phyloP scores from a whole-genome alignment of 1,140 invertebrate species.

The Ooceraea biroi region DNA sequence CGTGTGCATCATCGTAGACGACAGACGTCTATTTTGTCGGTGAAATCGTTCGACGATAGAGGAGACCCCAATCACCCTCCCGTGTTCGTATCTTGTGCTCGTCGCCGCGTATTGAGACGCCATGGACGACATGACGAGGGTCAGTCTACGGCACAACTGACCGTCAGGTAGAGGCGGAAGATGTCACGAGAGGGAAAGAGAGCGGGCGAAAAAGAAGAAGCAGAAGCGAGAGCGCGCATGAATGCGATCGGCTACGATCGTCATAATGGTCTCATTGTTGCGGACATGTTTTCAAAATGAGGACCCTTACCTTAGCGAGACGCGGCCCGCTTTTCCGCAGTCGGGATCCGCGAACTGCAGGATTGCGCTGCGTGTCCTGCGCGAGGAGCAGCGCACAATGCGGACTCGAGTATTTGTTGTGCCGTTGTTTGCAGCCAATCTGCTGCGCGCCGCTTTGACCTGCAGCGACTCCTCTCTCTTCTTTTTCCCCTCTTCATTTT shows the following conservation, averaged over 20 bases:
- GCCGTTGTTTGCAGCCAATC: constrained; percentile 84
- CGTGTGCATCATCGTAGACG: constrained; percentile 49
- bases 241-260: constrained; percentile 79
- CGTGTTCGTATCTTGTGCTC: constrained; percentile 35
- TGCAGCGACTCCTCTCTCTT: constrained; percentile 57
- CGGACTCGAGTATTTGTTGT: constrained; percentile 85
- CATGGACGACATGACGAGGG: constrained; percentile 84
- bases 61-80: constrained; percentile 57
- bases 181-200: constrained; percentile 60
- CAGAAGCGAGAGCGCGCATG: constrained; percentile 60
- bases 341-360: constrained; percentile 38
- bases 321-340: constrained; percentile 4
- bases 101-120: constrained; percentile 81
- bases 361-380: constrained; percentile 75
- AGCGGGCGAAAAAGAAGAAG: constrained; percentile 24
- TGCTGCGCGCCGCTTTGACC: constrained; percentile 77
- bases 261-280: constrained; percentile 86
- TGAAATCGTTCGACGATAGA: constrained; percentile 71
- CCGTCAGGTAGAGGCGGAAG: constrained; percentile 77
- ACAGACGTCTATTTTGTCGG: constrained; percentile 73
- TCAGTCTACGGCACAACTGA: constrained; percentile 78
- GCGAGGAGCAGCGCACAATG: constrained; percentile 76
- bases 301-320: constrained; percentile 67
- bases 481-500: constrained; percentile 47
- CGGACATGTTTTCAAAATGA: constrained; percentile 86